Evolutionary conservation across 2,113 vertebrate species (phyloP).

Genomic region (Pontoporia blainvillei): DNA sequence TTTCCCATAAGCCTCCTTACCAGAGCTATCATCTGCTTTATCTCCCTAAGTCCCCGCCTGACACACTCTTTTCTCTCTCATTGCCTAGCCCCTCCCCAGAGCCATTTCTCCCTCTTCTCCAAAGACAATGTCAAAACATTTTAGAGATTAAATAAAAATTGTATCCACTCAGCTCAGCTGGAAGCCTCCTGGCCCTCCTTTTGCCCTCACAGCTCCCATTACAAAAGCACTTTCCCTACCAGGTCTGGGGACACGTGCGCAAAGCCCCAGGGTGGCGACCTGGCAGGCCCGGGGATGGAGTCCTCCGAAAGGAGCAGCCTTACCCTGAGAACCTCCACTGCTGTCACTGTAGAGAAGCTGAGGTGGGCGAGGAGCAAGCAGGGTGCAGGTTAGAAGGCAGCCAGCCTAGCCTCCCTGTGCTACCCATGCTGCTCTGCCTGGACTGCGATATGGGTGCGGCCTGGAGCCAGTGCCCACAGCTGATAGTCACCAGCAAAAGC

Average conservation of each 20-base stretch:
- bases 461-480: background rate
- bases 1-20: background rate
- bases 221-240: background rate
- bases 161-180: background rate
- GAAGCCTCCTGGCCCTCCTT: background rate
- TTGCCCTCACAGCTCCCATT: background rate
- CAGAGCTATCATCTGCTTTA: background rate
- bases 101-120: slow-evolving; percentile 10
- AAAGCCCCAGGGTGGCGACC: background rate
- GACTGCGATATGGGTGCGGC: background rate
- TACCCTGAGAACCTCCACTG: background rate
- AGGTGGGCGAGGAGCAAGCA: background rate
- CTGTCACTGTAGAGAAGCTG: background rate
- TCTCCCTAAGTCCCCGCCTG: background rate
- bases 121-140: slow-evolving; percentile 46
- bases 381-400: background rate
- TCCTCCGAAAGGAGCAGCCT: accelerated
- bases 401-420: background rate
- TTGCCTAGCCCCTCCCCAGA: background rate
- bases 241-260: background rate
- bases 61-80: background rate
- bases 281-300: accelerated
- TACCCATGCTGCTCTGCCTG: background rate
- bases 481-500: accelerated
- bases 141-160: slow-evolving; percentile 46